Base-by-base conservation (phyloP, 2,888 invertebrate species). In the Torymus auratus region DNA sequence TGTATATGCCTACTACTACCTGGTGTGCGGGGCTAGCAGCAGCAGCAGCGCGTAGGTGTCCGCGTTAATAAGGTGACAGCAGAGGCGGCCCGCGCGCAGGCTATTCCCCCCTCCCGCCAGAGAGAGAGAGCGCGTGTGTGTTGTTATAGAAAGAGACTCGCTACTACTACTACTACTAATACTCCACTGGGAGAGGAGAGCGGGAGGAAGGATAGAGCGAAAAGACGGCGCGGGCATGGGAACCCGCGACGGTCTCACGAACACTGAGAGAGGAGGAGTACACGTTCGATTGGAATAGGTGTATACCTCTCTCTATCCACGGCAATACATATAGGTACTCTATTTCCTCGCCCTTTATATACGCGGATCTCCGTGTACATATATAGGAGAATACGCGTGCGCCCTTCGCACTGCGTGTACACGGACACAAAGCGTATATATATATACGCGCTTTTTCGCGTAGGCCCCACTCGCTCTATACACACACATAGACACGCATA, bases 11-110 rank as follows among this genome's bases (percentile, higher is more conserved):
- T 28, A 28, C 28, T 41, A 41, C 7, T 41, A 41, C 41, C 41
- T 41, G 41, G 41, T 41, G 41, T 41, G 41, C 14, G 58, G 52
- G 12, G 69, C 28, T 7, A 10, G 13, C 52, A 11, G 56, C 23
- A 28, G 62, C 55, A 65, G 60, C 58, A 28, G 23, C n/a, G 23
- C 5, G 55, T 14, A 69, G 65, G 65, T 23, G 78, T 77, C 70
- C 72, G 72, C 70, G 65, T 78, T 78, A 78, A 78, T 72, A 72
- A 78, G 72, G 71, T 78, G 78, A 78, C 78, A 76, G 76, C 71
- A 20, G 52, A 14, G 12, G 12, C 14, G 13, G 17, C 20, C 23
- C 14, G 10, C 41, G 11, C n/a, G 15, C 13, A 15, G n/a, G 20
- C 71, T 23, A n/a, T 23, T 23, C 7, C 69, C n/a, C 52, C 52